Evolutionary conservation across 1,140 invertebrate genomes (phyloP).

Genomic region (Orius laevigatus): DNA sequence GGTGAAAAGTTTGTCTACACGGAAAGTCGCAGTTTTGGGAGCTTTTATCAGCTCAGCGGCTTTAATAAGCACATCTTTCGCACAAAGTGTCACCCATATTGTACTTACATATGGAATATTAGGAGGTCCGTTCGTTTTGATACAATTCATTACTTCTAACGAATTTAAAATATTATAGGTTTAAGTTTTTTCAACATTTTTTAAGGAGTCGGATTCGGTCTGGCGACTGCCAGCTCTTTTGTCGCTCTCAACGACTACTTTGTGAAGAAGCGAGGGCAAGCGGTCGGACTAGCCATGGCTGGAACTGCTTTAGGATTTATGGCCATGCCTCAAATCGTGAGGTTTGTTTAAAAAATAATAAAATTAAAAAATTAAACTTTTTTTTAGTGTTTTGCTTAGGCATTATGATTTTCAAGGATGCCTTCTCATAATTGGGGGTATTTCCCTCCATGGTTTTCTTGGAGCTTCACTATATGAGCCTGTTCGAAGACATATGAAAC

Average conservation of each 20-base stretch:
- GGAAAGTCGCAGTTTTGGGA: constrained; percentile 37
- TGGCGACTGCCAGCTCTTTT: constrained; percentile 45
- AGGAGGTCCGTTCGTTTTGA: constrained; percentile 36
- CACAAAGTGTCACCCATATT: constrained; percentile 51
- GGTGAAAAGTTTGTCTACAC: constrained; percentile 34
- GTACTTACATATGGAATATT: constrained; percentile 56
- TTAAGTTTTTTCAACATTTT: constrained; percentile 3
- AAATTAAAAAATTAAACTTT: constrained; percentile 23
- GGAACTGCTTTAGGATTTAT: constrained; percentile 58
- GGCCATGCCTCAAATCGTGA: constrained; percentile 47
- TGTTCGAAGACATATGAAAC: constrained; percentile 43
- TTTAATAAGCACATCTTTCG: constrained; percentile 40
- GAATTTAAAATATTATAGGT: too few species aligned
- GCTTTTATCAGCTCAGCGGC: constrained; percentile 38
- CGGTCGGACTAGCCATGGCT: constrained; percentile 55
- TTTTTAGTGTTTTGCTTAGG: constrained; percentile 23
- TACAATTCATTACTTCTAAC: too few species aligned
- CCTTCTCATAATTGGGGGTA: constrained; percentile 38
- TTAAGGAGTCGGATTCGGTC: constrained; percentile 46
- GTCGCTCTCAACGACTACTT: constrained; percentile 38
- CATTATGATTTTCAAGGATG: constrained; percentile 44
- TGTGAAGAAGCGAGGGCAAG: constrained; percentile 51
- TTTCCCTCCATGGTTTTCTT: constrained; percentile 41
- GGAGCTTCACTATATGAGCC: constrained; percentile 45
- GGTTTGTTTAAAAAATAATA: constrained; percentile 6